These are phyloP conservation scores for Xiphydria camelus DNA, from an alignment of 2,888 invertebrate genomes.

Conservation along the genomic window DNA sequence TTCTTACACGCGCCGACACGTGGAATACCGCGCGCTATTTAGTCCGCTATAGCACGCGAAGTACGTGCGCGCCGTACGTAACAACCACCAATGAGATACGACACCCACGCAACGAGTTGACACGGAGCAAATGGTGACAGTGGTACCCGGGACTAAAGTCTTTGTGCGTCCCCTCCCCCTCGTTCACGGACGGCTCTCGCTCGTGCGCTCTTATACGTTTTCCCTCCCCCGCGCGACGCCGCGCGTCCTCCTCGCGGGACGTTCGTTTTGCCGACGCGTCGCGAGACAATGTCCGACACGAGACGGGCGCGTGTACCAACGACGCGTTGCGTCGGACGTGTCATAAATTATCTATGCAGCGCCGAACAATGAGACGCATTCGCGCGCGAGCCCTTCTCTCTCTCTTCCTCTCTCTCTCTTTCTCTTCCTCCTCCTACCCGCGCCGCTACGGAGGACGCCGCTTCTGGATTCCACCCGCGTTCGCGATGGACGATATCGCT, in stretches of 20 bases:
- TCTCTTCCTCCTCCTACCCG: too few species aligned
- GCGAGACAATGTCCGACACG: conserved; percentile 16
- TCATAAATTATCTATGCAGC: conserved; percentile 13
- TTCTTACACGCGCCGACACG: too few species aligned
- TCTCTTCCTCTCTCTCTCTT: too few species aligned
- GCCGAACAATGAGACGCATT: conserved; percentile 1
- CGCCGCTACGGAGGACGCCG: too few species aligned
- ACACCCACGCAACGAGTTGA: conserved; percentile 5
- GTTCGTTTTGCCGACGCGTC: not conserved
- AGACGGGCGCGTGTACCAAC: conserved; percentile 7
- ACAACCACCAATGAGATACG: conserved; percentile 1
- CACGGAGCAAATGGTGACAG: conserved; percentile 3
- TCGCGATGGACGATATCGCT: too few species aligned
- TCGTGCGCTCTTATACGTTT: not conserved
- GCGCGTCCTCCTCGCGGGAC: conserved; percentile 1
- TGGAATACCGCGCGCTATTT: too few species aligned
- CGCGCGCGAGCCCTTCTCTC: too few species aligned
- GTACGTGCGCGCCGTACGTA: conserved; percentile 13
- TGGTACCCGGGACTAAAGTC: not conserved
- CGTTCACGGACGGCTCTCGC: too few species aligned
- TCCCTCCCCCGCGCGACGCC: not conserved
- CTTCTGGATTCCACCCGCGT: too few species aligned
- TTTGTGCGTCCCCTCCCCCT: conserved; percentile 1
- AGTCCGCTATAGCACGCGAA: too few species aligned
- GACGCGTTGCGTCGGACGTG: conserved; percentile 14